Percentiles rank a stretch among this genome's conserved stretches.
These are phyloP conservation scores for Alcis repandata DNA, from an alignment of 2,888 invertebrate species.

Conservation along the genomic window DNA sequence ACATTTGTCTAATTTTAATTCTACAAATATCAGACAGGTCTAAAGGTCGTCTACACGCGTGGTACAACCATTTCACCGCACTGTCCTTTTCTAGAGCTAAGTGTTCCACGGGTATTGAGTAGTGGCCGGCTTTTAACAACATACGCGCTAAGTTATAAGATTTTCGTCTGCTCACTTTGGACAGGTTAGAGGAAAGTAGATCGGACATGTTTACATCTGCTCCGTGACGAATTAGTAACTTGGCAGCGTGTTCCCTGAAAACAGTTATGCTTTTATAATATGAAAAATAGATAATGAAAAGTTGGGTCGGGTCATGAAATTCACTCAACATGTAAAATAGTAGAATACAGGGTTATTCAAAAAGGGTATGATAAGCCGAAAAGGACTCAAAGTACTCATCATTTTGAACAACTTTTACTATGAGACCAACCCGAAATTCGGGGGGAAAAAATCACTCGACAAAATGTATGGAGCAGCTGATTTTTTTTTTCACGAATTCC, in stretches of 20 bases:
- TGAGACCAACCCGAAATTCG: no score
- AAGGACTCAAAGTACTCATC: no score
- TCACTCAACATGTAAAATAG: no score
- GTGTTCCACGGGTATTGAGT: constrained; percentile 35
- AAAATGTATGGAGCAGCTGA: no score
- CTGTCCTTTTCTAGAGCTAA: constrained; percentile 47
- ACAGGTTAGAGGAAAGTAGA: constrained; percentile 84
- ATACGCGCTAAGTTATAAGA: constrained; percentile 67
- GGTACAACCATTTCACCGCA: constrained; percentile 72
- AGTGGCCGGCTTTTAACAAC: constrained; percentile 78
- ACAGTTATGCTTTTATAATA: not conserved
- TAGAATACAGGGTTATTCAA: no score
- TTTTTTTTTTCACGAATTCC: no score
- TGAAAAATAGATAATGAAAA: not conserved
- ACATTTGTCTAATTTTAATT: constrained; percentile 78
- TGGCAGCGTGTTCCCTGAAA: constrained; percentile 83
- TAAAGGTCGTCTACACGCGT: constrained; percentile 79
- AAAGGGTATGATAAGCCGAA: no score
- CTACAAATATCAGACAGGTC: constrained; percentile 86
- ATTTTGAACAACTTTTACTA: no score
- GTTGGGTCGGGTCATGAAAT: no score
- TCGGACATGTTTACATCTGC: constrained; percentile 88
- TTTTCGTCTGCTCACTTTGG: constrained; percentile 79
- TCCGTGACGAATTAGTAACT: constrained; percentile 87
- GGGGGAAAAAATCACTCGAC: no score